Base-by-base conservation (phyloP, 2,888 invertebrate species). In the Melolontha melolontha region DNA sequence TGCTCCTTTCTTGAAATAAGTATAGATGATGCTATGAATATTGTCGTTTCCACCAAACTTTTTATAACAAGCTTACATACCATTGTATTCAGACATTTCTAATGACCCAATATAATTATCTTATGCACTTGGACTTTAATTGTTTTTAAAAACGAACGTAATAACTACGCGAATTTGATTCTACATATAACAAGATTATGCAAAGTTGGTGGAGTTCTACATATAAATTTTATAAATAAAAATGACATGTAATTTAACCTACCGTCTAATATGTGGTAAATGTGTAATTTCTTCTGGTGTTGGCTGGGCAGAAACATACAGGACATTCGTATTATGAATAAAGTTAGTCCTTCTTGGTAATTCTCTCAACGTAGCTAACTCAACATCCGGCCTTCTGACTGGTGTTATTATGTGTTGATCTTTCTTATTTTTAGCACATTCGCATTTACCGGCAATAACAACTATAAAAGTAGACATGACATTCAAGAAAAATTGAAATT, bases 291-390 rank as follows among this genome's bases (percentile, higher is more conserved):
- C 86, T 42, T 85, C 85, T 1, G 82, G 79, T 41, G 78, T 79
- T 80, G 88, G 85, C 70, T 83, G 83, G 1, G 85, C 82, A 2
- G 85, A 84, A 66, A 90, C 91, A 79, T 97, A 97, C 4, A 97
- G 85, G 55, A 94, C 91, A 78, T 96, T 96, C 12, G 90, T 91
- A 67, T 92, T 92, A 78, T 95, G 94, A 54, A 94, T 88, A 70
- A 93, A 92, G 74, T 89, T 88, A 12, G 89, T 88, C 66, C 87
- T 83, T 22, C 87, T 84, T 0, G 96, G 95, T 17, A 96, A 87
- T 78, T 95, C 93, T 67, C 95, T 87, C 64, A 97, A 84, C 0
- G 92, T 94, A 0, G 96, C 96, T 62, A 97, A 84, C 79, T 97
- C 97, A 0, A 93, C 89, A 78, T 95, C 95, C 5, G 91, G 90